These are phyloP conservation scores for Muraenolepis orangiensis DNA, from an alignment of 2,797 vertebrate species.

Conservation along the genomic window DNA sequence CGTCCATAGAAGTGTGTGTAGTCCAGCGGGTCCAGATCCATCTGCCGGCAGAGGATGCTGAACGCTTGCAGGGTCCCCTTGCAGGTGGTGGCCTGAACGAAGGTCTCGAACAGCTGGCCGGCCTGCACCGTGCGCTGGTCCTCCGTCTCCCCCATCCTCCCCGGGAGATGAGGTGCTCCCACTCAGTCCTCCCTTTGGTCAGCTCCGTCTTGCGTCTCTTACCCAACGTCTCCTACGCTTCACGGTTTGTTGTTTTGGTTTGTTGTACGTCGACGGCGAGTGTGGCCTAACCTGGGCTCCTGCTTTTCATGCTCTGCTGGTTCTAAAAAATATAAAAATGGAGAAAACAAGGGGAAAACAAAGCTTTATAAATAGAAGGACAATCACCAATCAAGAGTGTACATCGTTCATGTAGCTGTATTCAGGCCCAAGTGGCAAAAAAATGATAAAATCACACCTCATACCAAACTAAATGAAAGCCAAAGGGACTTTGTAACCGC, in stretches of 20 bases:
- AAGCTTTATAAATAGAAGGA: neutral
- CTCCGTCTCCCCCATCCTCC: conserved; percentile 86
- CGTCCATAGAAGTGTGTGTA: conserved; percentile 83
- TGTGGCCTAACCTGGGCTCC: neutral
- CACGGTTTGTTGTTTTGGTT: too few relatives aligned
- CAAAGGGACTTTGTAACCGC: neutral
- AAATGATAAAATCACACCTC: neutral
- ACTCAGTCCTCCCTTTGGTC: neutral
- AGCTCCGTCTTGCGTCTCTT: neutral
- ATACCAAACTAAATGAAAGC: neutral
- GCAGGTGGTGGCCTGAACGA: conserved; percentile 91
- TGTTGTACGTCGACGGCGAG: neutral
- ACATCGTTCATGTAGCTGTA: neutral
- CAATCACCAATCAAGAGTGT: neutral
- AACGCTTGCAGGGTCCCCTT: conserved; percentile 96
- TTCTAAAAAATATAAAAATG: neutral
- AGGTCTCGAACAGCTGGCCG: conserved; percentile 93
- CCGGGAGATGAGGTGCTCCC: neutral
- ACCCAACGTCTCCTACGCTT: neutral
- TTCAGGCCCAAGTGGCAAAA: neutral
- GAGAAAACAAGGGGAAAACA: neutral
- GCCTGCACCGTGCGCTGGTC: conserved; percentile 83
- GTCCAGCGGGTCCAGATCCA: conserved; percentile 87
- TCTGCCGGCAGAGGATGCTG: conserved; percentile 87
- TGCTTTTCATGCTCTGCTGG: neutral